Base-by-base conservation (phyloP, 2,888 invertebrate genomes). In the Argyra leucocephala region DNA sequence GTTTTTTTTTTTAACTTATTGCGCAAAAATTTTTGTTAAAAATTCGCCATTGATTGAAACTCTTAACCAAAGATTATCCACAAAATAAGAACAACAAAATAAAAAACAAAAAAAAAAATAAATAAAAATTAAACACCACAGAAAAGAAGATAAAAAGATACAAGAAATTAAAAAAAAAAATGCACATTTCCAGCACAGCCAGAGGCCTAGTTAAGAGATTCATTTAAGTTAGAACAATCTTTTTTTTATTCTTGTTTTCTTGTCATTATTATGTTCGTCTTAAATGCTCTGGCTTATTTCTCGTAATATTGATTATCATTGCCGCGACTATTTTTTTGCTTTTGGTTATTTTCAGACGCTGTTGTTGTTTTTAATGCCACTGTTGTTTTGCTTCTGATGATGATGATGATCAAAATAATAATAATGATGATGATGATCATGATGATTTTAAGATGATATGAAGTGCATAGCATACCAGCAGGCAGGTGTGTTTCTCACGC, bases 401-500 rank as follows among this genome's bases (percentile, higher is more conserved):
- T 5, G 48, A 48, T 48, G 5, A 48, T 48, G 10, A 48, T n/a
- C n/a, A n/a, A n/a, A n/a, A n/a, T n/a, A n/a, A n/a, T n/a, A n/a
- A n/a, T n/a, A n/a, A n/a, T n/a, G 12, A 31, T 31, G 7, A 31
- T 18, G 18, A 48, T 48, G 48, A 48, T 48, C 18, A 48, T 48
- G 48, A 48, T 48, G 48, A 6, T 31, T 48, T 48, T 2, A 2
- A 48, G 48, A 48, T 48, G n/a, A 48, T 48, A 48, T 48, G 48
- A 48, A 48, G 48, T 48, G 48, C 48, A 48, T 48, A 18, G 48
- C 48, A 48, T 48, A 48, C 48, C 48, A 48, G 48, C 48, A 48
- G 48, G 48, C 48, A 48, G 48, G 48, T 48, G 48, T 48, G 48
- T 48, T 48, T 48, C 48, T 48, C 48, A 48, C 48, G 48, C 48